Base-by-base conservation (phyloP, 2,113 vertebrate species). In the Plotosus lineatus region DNA sequence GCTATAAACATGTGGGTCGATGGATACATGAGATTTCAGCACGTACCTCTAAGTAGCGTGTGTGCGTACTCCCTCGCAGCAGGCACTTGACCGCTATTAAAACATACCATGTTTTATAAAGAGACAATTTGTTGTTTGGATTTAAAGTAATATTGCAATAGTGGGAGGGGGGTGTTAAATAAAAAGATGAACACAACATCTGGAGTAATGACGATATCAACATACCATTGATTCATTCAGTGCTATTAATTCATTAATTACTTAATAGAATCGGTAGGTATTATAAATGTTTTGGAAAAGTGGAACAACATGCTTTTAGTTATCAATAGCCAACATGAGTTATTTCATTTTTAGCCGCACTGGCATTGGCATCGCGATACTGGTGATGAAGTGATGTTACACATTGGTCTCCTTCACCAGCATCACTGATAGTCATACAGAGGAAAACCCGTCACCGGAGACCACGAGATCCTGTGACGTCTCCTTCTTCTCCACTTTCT, bases 381-480 rank as follows among this genome's bases (percentile, higher is more conserved):
- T 55, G n/a, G 31, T 26, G 58, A 12, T 53, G 31, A 23, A 65
- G 56, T 38, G 21, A 38, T 38, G 23, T 66, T 90, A 91, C 66
- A 92, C 92, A 82, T 87, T 90, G 87, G 87, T 91, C 94, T 95
- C 94, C 92, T 92, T 91, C 92, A 94, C 93, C 61, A 80, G 72
- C 51, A 28, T 36, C 44, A 65, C 0, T 42, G 28, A 33, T 95
- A 94, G 94, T 96, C 96, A 98, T 94, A 96, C 95, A 0, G 96
- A 96, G 51, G 96, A 97, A 76, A 98, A 80, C 82, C 95, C 94
- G 82, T 97, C 96, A 0, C 90, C 93, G 0, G 95, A 91, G 0
- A 93, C 85, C n/a, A n/a, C n/a, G n/a, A n/a, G n/a, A 81, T 95
- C 94, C 80, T 92, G 73, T 14, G 76, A 56, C n/a, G 63, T 91